These are phyloP conservation scores for Microplitis deprimator DNA, from an alignment of 2,888 invertebrate genomes.

Conservation along the genomic window DNA sequence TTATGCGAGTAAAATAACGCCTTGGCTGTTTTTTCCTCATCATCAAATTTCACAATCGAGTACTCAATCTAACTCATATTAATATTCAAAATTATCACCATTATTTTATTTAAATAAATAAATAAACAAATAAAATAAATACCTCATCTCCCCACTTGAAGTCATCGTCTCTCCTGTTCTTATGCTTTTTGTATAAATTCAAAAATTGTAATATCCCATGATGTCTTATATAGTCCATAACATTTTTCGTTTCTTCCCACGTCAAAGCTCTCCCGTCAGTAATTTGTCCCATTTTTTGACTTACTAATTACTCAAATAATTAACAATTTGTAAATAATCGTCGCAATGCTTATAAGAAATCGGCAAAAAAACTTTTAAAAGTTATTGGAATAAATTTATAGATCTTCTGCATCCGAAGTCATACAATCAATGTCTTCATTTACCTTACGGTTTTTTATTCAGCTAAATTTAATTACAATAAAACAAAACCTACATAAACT, in stretches of 20 bases:
- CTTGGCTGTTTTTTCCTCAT: constrained; percentile 84
- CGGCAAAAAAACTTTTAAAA: too few species aligned
- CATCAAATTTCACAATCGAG: constrained; percentile 94
- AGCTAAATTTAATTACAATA: too few species aligned
- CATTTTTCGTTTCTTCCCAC: constrained; percentile 95
- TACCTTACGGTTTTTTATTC: too few species aligned
- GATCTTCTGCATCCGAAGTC: too few species aligned
- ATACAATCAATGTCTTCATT: too few species aligned
- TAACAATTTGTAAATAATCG: too few species aligned
- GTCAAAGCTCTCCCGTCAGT: constrained; percentile 93
- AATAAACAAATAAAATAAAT: constrained; percentile 38
- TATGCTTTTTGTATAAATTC: constrained; percentile 89
- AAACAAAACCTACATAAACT: too few species aligned
- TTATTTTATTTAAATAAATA: constrained; percentile 41
- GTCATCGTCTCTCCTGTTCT: constrained; percentile 91
- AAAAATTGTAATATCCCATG: constrained; percentile 98
- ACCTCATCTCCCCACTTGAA: constrained; percentile 99
- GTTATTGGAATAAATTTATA: too few species aligned
- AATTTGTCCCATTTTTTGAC: constrained; percentile 87
- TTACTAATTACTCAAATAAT: too few species aligned
- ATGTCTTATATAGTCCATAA: constrained; percentile 91
- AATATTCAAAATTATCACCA: too few species aligned
- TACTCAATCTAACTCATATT: constrained; percentile 83
- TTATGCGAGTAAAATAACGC: constrained; percentile 88
- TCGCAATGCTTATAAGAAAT: too few species aligned